These are phyloP conservation scores for Drosophila tsacasi DNA, from an alignment of 1,140 invertebrate species.

Conservation along the genomic window DNA sequence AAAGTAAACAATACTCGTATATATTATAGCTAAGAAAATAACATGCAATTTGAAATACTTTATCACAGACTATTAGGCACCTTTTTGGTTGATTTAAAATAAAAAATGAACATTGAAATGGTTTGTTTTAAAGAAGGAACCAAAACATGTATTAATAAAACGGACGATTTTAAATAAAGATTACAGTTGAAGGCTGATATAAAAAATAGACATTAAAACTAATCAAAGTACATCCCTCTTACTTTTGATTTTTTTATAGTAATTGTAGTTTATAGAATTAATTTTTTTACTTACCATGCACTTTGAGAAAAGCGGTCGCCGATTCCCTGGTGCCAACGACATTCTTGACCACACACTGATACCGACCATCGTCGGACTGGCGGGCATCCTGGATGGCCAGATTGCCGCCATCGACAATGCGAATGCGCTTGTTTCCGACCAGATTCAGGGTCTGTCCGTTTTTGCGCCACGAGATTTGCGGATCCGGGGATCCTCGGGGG, in stretches of 20 bases:
- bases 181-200: not conserved
- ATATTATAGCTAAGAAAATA: no score
- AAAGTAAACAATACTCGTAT: no score
- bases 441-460: slow-evolving; percentile 92
- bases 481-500: slow-evolving; percentile 94
- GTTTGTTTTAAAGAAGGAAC: not conserved
- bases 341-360: slow-evolving; percentile 94
- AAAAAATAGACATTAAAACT: no score
- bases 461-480: slow-evolving; percentile 92
- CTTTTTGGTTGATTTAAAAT: not conserved
- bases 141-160: not conserved
- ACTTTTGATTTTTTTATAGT: no score
- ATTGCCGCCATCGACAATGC: slow-evolving; percentile 92
- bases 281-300: slow-evolving; percentile 89
- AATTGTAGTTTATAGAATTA: not conserved
- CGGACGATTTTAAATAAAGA: not conserved
- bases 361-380: slow-evolving; percentile 92
- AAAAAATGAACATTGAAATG: not conserved
- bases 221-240: no score
- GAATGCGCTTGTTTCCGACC: slow-evolving; percentile 87
- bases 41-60: no score
- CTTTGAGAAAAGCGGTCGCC: slow-evolving; percentile 90
- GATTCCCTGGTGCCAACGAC: slow-evolving; percentile 92
- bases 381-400: slow-evolving; percentile 92
- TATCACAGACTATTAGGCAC: not conserved